Percentiles rank a stretch among this genome's conserved stretches.
phyloP scores from a whole-genome alignment of 2,797 vertebrate species.

The Euthynnus affinis region DNA sequence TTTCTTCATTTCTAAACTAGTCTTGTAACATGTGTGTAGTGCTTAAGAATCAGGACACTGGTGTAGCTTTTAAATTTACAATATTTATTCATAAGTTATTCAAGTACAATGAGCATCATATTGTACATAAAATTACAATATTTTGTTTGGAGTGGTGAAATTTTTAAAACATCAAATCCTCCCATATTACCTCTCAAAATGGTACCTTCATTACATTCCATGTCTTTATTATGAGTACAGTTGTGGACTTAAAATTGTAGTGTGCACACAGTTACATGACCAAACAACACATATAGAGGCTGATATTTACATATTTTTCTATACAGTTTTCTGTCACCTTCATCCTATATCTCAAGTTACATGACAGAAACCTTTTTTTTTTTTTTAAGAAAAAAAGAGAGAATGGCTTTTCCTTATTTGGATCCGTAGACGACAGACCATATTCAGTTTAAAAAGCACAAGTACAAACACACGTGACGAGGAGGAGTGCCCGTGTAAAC shows the following conservation, averaged over 20 bases:
- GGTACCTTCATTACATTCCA: constrained; percentile 49
- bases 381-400: neutral
- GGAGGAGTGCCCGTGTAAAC: constrained; percentile 62
- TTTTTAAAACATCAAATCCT: constrained; percentile 35
- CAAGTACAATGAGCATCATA: constrained; percentile 65
- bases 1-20: neutral
- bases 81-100: constrained; percentile 76
- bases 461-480: constrained; percentile 60
- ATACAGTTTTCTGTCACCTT: constrained; percentile 15
- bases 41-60: constrained; percentile 3
- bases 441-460: constrained; percentile 52
- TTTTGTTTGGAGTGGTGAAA: constrained; percentile 56
- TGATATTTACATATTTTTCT: constrained; percentile 52
- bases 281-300: constrained; percentile 53
- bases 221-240: constrained; percentile 45
- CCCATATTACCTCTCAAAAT: constrained; percentile 40
- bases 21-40: neutral
- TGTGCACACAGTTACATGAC: constrained; percentile 56
- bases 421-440: constrained; percentile 26
- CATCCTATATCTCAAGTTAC: constrained; percentile 8
- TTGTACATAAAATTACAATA: constrained; percentile 61
- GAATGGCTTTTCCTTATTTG: constrained; percentile 39
- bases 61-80: constrained; percentile 26
- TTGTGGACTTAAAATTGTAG: constrained; percentile 43
- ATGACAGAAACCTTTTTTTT: constrained; percentile 27